Conservation (phyloP, 1,140 invertebrate genomes). For the fruit fly (Drosophila melanogaster) region Release_6_plus_ISO1_MT NT_033779.5:10148001-10148500, state of each 20-base stretch:
- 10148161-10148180: constrained; percentile 11
- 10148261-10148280: constrained; percentile 54
- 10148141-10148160: constrained; percentile 59
- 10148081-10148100: constrained; percentile 45
- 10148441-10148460: constrained; percentile 39
- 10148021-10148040: neutral
- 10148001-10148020: constrained; percentile 28
- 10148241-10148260: constrained; percentile 58
- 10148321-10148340: neutral
- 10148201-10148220: constrained; percentile 61
- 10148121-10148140: constrained; percentile 74
- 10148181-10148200: constrained; percentile 18
- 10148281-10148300: constrained; percentile 50
- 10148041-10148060: constrained; percentile 8
- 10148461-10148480: too few species aligned
- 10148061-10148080: constrained; percentile 49
- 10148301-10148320: constrained; percentile 20
- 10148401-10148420: constrained; percentile 52
- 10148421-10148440: constrained; percentile 58
- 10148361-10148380: constrained; percentile 19
- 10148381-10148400: constrained; percentile 55
- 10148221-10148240: constrained; percentile 30
- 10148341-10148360: too few species aligned
- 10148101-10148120: constrained; percentile 30
- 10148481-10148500: constrained; percentile 16